Percentiles rank a stretch among this genome's conserved stretches.
Conservation (phyloP, 2,797 vertebrate species). For the Aphelocoma californica region DNA sequence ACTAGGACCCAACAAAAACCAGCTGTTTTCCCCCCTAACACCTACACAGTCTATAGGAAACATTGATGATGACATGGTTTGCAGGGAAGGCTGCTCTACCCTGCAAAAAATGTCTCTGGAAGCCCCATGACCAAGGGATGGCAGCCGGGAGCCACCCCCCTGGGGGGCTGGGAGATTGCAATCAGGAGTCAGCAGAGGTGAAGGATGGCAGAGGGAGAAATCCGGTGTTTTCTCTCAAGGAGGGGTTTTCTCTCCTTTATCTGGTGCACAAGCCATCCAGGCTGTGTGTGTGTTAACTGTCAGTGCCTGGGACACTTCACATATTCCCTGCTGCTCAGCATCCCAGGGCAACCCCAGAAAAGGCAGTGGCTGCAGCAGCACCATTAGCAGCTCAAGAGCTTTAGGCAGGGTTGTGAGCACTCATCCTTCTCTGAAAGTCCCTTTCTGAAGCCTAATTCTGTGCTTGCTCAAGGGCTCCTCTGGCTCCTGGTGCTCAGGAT, state of each 20-base stretch:
- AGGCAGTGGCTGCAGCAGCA: not conserved
- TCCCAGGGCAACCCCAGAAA: not conserved
- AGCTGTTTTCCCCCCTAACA: not conserved
- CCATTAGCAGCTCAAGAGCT: not conserved
- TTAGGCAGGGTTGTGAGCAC: not conserved
- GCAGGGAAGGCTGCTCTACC: not conserved
- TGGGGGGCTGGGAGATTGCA: not conserved
- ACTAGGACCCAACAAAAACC: not conserved
- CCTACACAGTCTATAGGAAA: not conserved
- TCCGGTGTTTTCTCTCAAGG: conserved; percentile 6
- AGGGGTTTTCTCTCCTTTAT: conserved; percentile 52
- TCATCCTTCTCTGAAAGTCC: not conserved
- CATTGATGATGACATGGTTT: fast-evolving
- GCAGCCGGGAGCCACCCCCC: not conserved
- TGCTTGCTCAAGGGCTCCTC: not conserved
- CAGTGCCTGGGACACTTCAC: not conserved
- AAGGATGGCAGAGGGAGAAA: conserved; percentile 1
- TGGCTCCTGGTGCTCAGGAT: not conserved
- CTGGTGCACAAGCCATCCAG: not conserved
- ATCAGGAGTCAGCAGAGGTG: conserved; percentile 12
- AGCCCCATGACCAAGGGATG: fast-evolving
- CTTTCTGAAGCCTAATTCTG: not conserved
- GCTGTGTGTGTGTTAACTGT: conserved; percentile 25
- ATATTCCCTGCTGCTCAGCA: not conserved
- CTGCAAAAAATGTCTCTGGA: not conserved